These are phyloP conservation scores for Hoplostethus mediterraneus DNA, from an alignment of 2,797 vertebrate species.

Conservation along the genomic window DNA sequence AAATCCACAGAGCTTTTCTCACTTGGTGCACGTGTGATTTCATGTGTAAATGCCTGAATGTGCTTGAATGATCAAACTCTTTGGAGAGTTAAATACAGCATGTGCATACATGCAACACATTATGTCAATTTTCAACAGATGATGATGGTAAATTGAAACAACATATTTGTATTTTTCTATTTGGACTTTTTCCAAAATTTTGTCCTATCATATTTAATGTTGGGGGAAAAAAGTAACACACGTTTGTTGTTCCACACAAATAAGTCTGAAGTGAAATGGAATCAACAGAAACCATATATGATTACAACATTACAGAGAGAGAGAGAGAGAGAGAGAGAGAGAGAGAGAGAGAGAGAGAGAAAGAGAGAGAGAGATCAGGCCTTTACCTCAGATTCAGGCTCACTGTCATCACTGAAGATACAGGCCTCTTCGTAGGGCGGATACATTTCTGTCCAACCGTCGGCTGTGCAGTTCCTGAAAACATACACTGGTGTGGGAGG, in stretches of 20 bases:
- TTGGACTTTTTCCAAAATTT: not conserved
- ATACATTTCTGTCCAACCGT: constrained; percentile 87
- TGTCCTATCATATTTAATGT: too few species aligned
- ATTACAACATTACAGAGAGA: not conserved
- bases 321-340: not conserved
- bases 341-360: not conserved
- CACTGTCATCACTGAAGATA: constrained; percentile 82
- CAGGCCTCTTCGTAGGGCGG: constrained; percentile 87
- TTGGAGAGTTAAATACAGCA: too few species aligned
- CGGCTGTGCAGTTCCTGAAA: constrained; percentile 87
- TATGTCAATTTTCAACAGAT: too few species aligned
- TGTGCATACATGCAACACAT: too few species aligned
- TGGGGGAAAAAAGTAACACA: not conserved
- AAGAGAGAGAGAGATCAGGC: constrained; percentile 16
- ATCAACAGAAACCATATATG: not conserved
- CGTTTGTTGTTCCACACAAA: not conserved
- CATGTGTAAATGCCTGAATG: too few species aligned
- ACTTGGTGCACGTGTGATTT: too few species aligned
- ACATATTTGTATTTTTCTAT: too few species aligned
- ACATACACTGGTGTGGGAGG: constrained; percentile 80
- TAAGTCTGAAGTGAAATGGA: constrained; percentile 13
- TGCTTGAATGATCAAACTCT: too few species aligned
- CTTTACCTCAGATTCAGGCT: constrained; percentile 85
- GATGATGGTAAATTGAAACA: too few species aligned
- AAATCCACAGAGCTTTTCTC: too few species aligned